phyloP scores from a whole-genome alignment of 2,888 invertebrate species.

The Trilocha varians region DNA sequence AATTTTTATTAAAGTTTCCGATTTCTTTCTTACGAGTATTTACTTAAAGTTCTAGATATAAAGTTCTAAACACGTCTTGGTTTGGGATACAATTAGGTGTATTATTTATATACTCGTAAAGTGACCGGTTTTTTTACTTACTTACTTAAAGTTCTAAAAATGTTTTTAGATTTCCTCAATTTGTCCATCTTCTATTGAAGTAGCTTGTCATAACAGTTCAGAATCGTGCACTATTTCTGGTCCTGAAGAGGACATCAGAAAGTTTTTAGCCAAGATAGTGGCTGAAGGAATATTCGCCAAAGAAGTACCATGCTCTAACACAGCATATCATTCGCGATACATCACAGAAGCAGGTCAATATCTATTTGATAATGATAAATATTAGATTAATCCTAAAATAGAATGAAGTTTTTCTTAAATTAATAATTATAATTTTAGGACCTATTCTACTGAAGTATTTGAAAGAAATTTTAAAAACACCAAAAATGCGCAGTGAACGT shows the following conservation, averaged over 20 bases:
- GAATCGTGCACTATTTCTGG: constrained; percentile 85
- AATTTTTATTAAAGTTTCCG: too few relatives aligned
- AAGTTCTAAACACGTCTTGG: too few relatives aligned
- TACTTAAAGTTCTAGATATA: too few relatives aligned
- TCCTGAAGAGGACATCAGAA: constrained; percentile 73
- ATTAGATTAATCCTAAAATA: too few relatives aligned
- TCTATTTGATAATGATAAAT: neutral
- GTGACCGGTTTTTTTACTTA: neutral
- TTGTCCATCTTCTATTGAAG: constrained; percentile 75
- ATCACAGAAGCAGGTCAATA: constrained; percentile 72
- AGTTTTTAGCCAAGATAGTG: constrained; percentile 68
- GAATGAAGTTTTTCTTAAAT: neutral
- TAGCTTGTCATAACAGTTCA: constrained; percentile 86
- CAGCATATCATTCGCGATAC: constrained; percentile 90
- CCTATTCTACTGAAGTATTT: constrained; percentile 74
- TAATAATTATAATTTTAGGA: too few relatives aligned
- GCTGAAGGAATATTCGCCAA: constrained; percentile 84
- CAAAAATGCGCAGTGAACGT: constrained; percentile 75
- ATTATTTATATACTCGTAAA: constrained; percentile 32
- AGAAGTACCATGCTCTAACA: too few relatives aligned
- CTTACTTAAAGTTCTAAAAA: neutral
- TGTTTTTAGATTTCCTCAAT: constrained; percentile 23
- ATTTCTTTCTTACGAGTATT: too few relatives aligned
- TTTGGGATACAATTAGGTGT: constrained; percentile 65
- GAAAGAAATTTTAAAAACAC: constrained; percentile 70